phyloP scores from a whole-genome alignment of 2,888 invertebrate genomes.

The Agriopis aurantiaria region DNA sequence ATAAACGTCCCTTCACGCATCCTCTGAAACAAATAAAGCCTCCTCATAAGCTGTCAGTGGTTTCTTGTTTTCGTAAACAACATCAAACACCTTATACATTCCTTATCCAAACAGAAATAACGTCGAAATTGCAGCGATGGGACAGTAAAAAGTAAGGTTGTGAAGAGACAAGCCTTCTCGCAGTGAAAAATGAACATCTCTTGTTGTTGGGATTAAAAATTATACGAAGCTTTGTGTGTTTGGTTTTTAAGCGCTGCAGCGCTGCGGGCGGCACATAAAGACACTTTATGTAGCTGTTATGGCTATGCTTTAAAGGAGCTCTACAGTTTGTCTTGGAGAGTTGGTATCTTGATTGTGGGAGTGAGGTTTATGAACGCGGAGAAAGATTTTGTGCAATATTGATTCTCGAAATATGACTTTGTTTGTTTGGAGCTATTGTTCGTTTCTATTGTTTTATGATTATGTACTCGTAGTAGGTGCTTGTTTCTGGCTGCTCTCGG shows the following conservation, averaged over 20 bases:
- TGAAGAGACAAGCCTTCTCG: constrained; percentile 57
- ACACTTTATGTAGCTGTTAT: constrained; percentile 42
- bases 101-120: constrained; percentile 49
- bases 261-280: constrained; percentile 30
- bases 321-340: constrained; percentile 35
- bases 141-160: constrained; percentile 33
- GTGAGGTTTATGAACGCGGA: constrained; percentile 8
- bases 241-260: constrained; percentile 48
- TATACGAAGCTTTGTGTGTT: constrained; percentile 71
- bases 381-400: not conserved
- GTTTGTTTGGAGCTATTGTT: not conserved
- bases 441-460: not conserved
- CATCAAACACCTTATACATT: constrained; percentile 11
- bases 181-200: constrained; percentile 81
- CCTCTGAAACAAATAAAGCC: constrained; percentile 63
- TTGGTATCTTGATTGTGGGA: constrained; percentile 32
- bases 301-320: constrained; percentile 20
- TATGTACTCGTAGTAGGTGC: not conserved
- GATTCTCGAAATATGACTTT: constrained; percentile 6
- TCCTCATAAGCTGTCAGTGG: constrained; percentile 76
- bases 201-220: constrained; percentile 81
- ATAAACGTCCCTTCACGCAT: constrained; percentile 45
- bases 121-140: constrained; percentile 48
- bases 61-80: constrained; percentile 52
- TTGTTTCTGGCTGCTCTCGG: not conserved